phyloP scores from a whole-genome alignment of 2,797 vertebrate genomes.

The Anabacerthia variegaticeps region DNA sequence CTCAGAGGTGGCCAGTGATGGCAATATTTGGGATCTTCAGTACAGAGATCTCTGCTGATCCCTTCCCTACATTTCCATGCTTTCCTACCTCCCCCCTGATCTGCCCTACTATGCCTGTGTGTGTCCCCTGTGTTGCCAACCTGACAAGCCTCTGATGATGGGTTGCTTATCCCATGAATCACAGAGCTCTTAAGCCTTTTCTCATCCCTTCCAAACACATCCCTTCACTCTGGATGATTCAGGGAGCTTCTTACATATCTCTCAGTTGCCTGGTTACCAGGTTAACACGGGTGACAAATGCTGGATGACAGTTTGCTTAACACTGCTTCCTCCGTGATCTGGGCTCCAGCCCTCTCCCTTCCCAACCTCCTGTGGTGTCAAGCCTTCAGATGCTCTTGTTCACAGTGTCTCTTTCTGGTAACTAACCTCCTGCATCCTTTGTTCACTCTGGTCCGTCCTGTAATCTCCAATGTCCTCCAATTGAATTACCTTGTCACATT shows the following conservation, averaged over 20 bases:
- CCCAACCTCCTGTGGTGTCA: not conserved
- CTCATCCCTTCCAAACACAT: constrained; percentile 35
- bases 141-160: not conserved
- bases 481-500: not conserved
- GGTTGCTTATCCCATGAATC: constrained; percentile 28
- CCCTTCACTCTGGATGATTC: not conserved
- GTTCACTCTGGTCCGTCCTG: not conserved
- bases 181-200: constrained; percentile 17
- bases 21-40: not conserved
- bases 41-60: not conserved
- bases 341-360: not conserved
- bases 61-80: not conserved
- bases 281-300: constrained; percentile 58
- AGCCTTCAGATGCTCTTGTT: constrained; percentile 2
- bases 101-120: not conserved
- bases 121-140: not conserved
- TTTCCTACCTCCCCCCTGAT: not conserved
- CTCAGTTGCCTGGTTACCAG: constrained; percentile 74
- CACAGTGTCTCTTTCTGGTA: not conserved
- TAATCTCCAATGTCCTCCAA: not conserved
- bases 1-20: not conserved
- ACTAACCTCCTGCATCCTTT: not conserved
- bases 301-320: constrained; percentile 34
- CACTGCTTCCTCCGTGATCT: not conserved
- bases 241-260: constrained; percentile 51